phyloP scores from a whole-genome alignment of 2,797 vertebrate species.

The Brotogeris chrysoptera region DNA sequence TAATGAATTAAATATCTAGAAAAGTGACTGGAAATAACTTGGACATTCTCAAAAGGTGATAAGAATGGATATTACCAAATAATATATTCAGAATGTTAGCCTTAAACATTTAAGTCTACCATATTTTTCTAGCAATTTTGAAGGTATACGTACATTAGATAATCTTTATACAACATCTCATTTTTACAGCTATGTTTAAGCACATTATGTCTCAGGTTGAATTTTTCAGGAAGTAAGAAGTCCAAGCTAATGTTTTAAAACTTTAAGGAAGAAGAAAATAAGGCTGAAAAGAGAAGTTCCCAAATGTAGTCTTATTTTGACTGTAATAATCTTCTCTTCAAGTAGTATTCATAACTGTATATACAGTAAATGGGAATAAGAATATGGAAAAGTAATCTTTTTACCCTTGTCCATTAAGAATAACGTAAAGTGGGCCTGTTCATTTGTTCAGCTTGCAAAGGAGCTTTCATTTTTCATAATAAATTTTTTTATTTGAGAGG shows the following conservation, averaged over 20 bases:
- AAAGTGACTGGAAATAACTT: background rate
- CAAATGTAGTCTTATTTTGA: background rate
- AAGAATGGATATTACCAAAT: background rate
- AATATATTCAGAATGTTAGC: background rate
- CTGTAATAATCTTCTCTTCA: background rate
- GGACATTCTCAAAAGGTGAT: background rate
- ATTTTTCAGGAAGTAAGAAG: background rate
- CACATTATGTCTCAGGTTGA: background rate
- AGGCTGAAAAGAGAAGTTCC: background rate
- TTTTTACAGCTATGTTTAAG: background rate
- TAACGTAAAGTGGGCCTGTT: background rate
- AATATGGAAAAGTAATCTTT: background rate
- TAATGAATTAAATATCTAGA: background rate
- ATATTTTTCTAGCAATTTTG: background rate
- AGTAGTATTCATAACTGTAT: background rate
- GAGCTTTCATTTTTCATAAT: background rate
- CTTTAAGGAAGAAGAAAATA: background rate
- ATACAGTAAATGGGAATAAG: background rate
- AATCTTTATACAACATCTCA: background rate
- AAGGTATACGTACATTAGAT: background rate
- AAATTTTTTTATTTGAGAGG: background rate
- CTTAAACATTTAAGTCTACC: background rate
- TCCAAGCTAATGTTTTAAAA: background rate
- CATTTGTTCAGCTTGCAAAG: background rate
- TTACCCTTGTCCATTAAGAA: background rate